phyloP scores from a whole-genome alignment of 2,888 invertebrate genomes.

The Himalopsyche anomala region DNA sequence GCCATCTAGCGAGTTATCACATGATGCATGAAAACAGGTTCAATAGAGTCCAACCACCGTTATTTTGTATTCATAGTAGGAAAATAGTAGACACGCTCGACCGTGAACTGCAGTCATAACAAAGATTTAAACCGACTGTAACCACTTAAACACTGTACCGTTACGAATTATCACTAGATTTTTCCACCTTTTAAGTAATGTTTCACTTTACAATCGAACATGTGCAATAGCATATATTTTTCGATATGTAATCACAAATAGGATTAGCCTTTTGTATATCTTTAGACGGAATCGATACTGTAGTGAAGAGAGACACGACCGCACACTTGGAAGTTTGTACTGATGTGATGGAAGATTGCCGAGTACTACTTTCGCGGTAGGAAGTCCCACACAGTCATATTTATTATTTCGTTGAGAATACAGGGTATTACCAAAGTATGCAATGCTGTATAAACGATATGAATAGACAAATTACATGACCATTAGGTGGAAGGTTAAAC shows the following conservation, averaged over 20 bases:
- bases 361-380: not conserved
- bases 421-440: not conserved
- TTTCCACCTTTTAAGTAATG: not conserved
- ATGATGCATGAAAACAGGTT: not conserved
- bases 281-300: not conserved
- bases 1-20: not conserved
- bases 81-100: not conserved
- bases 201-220: not conserved
- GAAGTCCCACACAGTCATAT: not conserved
- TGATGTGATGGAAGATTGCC: slow-evolving; percentile 7
- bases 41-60: not conserved
- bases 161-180: not conserved
- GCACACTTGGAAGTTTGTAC: not conserved
- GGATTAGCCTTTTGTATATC: not conserved
- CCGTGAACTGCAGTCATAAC: slow-evolving; percentile 19
- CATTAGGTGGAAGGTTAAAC: no score
- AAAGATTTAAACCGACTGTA: not conserved
- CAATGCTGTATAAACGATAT: no score
- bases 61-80: slow-evolving; percentile 8
- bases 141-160: not conserved
- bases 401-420: not conserved
- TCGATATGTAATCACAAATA: not conserved
- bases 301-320: not conserved
- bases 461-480: no score
- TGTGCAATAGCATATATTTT: not conserved